Percentiles rank a stretch among this genome's conserved stretches.
These are phyloP conservation scores for Chaenogobius annularis DNA, from an alignment of 2,113 vertebrate genomes.

Conservation along the genomic window DNA sequence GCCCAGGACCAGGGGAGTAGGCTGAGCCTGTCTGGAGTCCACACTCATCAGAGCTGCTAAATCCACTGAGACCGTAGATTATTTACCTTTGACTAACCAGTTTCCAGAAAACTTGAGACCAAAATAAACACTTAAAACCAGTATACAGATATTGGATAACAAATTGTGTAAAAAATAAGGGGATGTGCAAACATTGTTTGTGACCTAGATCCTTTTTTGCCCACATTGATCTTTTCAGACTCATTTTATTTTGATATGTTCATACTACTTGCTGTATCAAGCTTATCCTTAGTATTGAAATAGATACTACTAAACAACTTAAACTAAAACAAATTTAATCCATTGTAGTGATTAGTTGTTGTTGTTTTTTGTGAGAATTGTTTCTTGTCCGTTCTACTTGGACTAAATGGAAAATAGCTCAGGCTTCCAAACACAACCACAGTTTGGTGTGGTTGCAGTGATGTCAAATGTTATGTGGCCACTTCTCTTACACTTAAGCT, in stretches of 20 bases:
- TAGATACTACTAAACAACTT: too few species aligned
- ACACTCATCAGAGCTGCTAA: slow-evolving; percentile 30
- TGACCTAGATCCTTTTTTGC: not conserved
- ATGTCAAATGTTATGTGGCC: slow-evolving; percentile 47
- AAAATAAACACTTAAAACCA: slow-evolving; percentile 1
- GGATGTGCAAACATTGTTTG: not conserved
- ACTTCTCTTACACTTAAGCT: slow-evolving; percentile 36
- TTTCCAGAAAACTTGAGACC: not conserved
- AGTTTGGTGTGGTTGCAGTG: slow-evolving; percentile 47
- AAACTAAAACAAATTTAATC: too few species aligned
- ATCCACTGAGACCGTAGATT: slow-evolving; percentile 15
- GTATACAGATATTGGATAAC: not conserved
- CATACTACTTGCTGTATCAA: slow-evolving; percentile 15
- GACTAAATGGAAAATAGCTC: slow-evolving; percentile 30
- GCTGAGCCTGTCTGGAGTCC: slow-evolving; percentile 51
- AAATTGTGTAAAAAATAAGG: not conserved
- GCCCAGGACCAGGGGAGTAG: slow-evolving; percentile 45
- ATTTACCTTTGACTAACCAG: not conserved
- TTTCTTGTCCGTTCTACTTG: not conserved
- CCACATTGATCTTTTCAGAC: not conserved
- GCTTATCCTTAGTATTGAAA: too few species aligned
- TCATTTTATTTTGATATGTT: not conserved
- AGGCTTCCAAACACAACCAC: slow-evolving; percentile 43
- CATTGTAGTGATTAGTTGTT: too few species aligned
- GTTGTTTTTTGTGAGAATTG: too few species aligned